A percentile compares a stretch with the other conserved stretches of the same genome.
Conservation (phyloP, 2,797 vertebrate genomes). For the Coilia nasus region DNA sequence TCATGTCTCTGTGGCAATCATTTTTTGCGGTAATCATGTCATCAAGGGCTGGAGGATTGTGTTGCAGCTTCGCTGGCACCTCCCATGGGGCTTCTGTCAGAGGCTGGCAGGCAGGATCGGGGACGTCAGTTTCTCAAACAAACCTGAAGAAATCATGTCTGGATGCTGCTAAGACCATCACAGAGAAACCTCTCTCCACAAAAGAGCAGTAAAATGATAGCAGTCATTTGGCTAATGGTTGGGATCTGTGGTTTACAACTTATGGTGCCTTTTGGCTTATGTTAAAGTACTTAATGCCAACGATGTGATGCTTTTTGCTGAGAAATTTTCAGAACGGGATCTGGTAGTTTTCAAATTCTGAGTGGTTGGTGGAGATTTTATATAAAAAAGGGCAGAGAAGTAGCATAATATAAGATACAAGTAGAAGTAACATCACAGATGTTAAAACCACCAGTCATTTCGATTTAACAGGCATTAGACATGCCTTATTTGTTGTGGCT, state of each 20-base stretch:
- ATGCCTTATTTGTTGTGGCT: not conserved
- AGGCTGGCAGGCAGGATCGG: not conserved
- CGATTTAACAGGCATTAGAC: not conserved
- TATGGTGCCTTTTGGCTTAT: constrained; percentile 3
- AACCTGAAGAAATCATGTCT: constrained; percentile 6
- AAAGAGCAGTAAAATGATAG: not conserved
- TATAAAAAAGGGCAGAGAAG: too few species aligned
- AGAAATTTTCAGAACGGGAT: not conserved
- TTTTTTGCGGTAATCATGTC: constrained; percentile 11
- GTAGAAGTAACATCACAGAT: too few species aligned
- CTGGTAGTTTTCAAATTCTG: not conserved
- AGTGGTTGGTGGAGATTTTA: too few species aligned
- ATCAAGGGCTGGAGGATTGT: constrained; percentile 5
- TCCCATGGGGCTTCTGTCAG: constrained; percentile 4
- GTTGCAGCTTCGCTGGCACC: not conserved
- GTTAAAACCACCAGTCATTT: not conserved
- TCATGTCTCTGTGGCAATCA: not conserved
- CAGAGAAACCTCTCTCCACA: not conserved
- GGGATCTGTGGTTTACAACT: not conserved
- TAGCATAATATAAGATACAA: too few species aligned
- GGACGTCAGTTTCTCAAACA: not conserved
- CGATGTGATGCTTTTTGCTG: not conserved
- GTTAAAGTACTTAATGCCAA: not conserved
- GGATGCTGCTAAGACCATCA: not conserved
- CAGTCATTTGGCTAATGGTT: constrained; percentile 11